Evolutionary conservation across 2,888 invertebrate genomes (phyloP).

Genomic region (Napeogenes inachia): DNA sequence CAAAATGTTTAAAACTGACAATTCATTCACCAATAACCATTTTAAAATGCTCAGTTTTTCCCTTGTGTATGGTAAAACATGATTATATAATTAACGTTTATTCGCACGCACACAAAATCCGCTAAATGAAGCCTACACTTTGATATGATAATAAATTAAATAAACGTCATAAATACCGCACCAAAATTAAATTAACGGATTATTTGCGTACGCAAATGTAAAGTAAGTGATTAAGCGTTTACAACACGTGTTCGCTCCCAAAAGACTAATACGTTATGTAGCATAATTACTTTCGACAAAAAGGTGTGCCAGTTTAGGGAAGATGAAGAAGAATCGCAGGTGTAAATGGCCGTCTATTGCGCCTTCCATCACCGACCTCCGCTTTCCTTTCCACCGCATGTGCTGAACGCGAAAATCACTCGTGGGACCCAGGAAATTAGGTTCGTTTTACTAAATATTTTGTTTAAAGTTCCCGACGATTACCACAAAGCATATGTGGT

Average conservation of each 20-base stretch:
- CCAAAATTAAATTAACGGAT: constrained; percentile 72
- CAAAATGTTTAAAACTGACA: constrained; percentile 48
- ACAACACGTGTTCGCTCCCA: constrained; percentile 71
- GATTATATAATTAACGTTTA: constrained; percentile 66
- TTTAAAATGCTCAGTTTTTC: constrained; percentile 58
- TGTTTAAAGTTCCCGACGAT: constrained; percentile 42
- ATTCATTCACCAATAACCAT: constrained; percentile 49
- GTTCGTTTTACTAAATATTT: constrained; percentile 53
- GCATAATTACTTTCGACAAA: constrained; percentile 74
- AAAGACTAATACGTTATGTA: constrained; percentile 74
- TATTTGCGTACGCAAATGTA: constrained; percentile 73
- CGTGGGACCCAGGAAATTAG: constrained; percentile 40
- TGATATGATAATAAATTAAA: constrained; percentile 74
- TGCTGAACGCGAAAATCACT: constrained; percentile 30
- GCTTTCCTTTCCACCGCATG: constrained; percentile 31
- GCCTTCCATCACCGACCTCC: constrained; percentile 62
- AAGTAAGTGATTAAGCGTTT: constrained; percentile 75
- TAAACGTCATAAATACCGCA: constrained; percentile 70
- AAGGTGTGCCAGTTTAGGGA: constrained; percentile 68
- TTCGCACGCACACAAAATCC: constrained; percentile 61
- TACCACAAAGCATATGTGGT: constrained; percentile 60
- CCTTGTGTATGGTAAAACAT: constrained; percentile 57
- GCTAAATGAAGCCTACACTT: constrained; percentile 67
- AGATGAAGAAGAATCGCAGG: constrained; percentile 76
- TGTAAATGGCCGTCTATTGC: constrained; percentile 71